A percentile compares a stretch with the other conserved stretches of the same genome.
These are phyloP conservation scores for Stichopus horrens DNA, from an alignment of 53 echinoderm and acorn worm genomes.

Conservation along the genomic window DNA sequence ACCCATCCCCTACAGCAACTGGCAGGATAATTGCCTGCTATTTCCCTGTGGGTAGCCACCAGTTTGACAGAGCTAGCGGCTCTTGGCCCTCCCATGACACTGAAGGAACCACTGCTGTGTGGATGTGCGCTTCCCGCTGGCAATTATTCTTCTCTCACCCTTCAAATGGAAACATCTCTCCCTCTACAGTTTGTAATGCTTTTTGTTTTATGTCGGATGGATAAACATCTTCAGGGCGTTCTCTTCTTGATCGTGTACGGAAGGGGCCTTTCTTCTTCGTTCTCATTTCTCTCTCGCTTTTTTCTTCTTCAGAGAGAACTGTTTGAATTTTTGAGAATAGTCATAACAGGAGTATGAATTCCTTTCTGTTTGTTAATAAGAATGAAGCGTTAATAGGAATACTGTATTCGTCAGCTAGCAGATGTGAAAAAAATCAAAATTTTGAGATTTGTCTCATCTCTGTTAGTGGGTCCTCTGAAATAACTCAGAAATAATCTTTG, in stretches of 20 bases:
- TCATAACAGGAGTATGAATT: not conserved
- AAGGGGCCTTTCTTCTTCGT: no score
- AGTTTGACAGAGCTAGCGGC: slow-evolving; percentile 31
- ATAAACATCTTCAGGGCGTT: slow-evolving; percentile 41
- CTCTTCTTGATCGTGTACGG: not conserved
- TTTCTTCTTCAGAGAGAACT: no score
- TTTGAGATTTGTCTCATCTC: no score
- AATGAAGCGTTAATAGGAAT: not conserved
- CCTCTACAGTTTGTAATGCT: slow-evolving; percentile 8
- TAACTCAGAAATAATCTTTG: no score
- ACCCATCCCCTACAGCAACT: slow-evolving; percentile 21
- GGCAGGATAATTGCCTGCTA: slow-evolving; percentile 20
- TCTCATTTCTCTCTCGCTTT: no score
- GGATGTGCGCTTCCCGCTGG: slow-evolving; percentile 42
- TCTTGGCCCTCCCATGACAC: slow-evolving; percentile 35
- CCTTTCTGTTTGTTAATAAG: not conserved
- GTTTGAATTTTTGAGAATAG: not conserved
- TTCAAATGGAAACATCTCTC: not conserved
- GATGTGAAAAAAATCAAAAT: no score
- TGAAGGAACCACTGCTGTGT: slow-evolving; percentile 10
- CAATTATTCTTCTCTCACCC: not conserved
- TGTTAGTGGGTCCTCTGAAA: no score
- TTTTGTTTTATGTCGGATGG: slow-evolving; percentile 29
- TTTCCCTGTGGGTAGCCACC: slow-evolving; percentile 33
- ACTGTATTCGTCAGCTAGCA: no score